phyloP scores from a whole-genome alignment of 2,888 invertebrate species.

The Pseudanteris insignis region DNA sequence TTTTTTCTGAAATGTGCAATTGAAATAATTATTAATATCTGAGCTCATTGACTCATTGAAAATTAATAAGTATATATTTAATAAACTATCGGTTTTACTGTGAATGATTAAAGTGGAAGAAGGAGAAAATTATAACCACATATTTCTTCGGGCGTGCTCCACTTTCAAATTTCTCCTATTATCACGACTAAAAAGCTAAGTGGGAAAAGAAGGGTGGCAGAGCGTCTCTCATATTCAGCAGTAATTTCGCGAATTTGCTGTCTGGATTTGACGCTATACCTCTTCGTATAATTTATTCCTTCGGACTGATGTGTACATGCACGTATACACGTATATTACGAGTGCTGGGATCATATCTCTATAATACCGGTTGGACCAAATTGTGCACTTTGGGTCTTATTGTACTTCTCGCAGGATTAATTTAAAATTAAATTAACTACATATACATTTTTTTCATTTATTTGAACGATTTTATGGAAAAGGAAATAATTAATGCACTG shows the following conservation, averaged over 20 bases:
- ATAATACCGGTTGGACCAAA: conserved; percentile 25
- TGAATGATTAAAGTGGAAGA: too few relatives aligned
- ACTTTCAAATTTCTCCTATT: conserved; percentile 37
- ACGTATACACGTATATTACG: conserved; percentile 37
- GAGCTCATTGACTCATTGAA: too few relatives aligned
- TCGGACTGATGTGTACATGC: conserved; percentile 38
- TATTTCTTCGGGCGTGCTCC: conserved; percentile 24
- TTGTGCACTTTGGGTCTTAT: conserved; percentile 22
- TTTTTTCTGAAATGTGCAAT: too few relatives aligned
- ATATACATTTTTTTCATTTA: not conserved
- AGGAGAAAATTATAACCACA: conserved; percentile 30
- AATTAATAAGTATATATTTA: too few relatives aligned
- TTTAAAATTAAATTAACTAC: conserved; percentile 28
- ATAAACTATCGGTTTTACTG: too few relatives aligned
- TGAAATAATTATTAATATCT: too few relatives aligned
- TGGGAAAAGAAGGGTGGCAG: conserved; percentile 39
- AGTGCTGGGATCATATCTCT: conserved; percentile 24
- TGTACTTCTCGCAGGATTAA: conserved; percentile 18
- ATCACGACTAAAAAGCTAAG: conserved; percentile 38
- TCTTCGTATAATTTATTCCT: conserved; percentile 44
- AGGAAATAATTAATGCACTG: too few relatives aligned
- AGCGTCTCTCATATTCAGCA: conserved; percentile 43
- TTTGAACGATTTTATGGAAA: too few relatives aligned
- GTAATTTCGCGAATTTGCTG: conserved; percentile 45
- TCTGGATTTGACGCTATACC: conserved; percentile 45